Base-by-base conservation (phyloP, 2,113 vertebrate genomes). In the Emberiza fucata region DNA sequence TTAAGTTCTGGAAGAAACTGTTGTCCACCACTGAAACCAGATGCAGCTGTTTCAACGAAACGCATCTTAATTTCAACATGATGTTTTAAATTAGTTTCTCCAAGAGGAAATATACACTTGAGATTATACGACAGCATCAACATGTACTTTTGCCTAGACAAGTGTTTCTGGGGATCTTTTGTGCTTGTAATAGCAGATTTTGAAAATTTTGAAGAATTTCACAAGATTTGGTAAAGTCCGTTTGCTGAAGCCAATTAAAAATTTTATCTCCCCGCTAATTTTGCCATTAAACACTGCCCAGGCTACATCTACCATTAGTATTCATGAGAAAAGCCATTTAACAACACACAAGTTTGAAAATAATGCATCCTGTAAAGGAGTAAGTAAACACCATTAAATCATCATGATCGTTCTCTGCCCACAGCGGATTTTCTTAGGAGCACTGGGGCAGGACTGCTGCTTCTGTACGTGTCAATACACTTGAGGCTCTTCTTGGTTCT, bases 391-490 rank as follows among this genome's bases (percentile, higher is more conserved):
- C 98, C 97, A 98, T 98, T 98, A 98, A 98, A 98, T 98, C 98
- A 97, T 96, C 96, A 98, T 98, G 97, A 98, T 98, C 97, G 98
- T 90, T 98, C 98, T 98, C 98, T 98, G 98, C 98, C 98, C 98
- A 99, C 98, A 98, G 99, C 97, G 96, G 98, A 97, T 98, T 98
- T 98, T 98, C 98, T 98, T 98, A 98, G 98, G 98, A 98, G 98
- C 98, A 98, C 98, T 98, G 98, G 98, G 98, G 98, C 98, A 98
- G 97, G 98, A 98, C 98, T 98, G 98, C 98, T 98, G 98, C 98
- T 99, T 99, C 98, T 98, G 98, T 99, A 98, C 99, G 99, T 99
- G 98, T 99, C 99, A 99, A 99, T 99, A 99, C 98, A 99, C 99
- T 99, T 98, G 99, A 98, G 98, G 97, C 98, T 99, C 99, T 98